These are phyloP conservation scores for Branchinecta lynchi DNA, from an alignment of 1,140 invertebrate species.

Conservation along the genomic window DNA sequence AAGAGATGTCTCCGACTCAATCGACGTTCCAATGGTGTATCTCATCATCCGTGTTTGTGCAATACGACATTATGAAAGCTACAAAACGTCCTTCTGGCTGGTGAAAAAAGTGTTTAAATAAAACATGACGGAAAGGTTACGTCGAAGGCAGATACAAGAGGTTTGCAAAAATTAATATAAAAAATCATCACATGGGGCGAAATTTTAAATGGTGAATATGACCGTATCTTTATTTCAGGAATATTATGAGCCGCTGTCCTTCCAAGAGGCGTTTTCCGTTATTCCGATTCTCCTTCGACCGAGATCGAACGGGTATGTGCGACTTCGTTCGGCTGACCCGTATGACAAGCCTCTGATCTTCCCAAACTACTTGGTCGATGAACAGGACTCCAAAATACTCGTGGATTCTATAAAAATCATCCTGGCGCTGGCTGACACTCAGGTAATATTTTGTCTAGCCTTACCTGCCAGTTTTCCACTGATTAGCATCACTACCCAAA, in stretches of 20 bases:
- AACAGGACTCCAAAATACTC: slow-evolving; percentile 26
- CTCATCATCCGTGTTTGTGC: too few species aligned
- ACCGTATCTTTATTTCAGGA: slow-evolving; percentile 45
- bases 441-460: slow-evolving; percentile 21
- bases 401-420: slow-evolving; percentile 45
- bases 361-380: slow-evolving; percentile 31
- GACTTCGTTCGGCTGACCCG: slow-evolving; percentile 31
- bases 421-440: slow-evolving; percentile 41
- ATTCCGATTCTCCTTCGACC: slow-evolving; percentile 29
- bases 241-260: slow-evolving; percentile 49
- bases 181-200: background rate
- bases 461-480: too few species aligned
- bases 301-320: slow-evolving; percentile 27
- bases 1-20: too few species aligned
- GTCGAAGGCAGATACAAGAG: too few species aligned
- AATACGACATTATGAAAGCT: too few species aligned
- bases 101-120: too few species aligned
- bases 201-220: slow-evolving; percentile 30
- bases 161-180: too few species aligned
- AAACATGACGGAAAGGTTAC: too few species aligned
- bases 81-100: too few species aligned
- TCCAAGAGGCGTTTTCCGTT: slow-evolving; percentile 45
- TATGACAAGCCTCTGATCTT: slow-evolving; percentile 35
- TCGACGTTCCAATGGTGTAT: too few species aligned
- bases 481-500: too few species aligned